Evolutionary conservation across 2,888 invertebrate species (phyloP).

Genomic region (Pristionchus maxplancki): DNA sequence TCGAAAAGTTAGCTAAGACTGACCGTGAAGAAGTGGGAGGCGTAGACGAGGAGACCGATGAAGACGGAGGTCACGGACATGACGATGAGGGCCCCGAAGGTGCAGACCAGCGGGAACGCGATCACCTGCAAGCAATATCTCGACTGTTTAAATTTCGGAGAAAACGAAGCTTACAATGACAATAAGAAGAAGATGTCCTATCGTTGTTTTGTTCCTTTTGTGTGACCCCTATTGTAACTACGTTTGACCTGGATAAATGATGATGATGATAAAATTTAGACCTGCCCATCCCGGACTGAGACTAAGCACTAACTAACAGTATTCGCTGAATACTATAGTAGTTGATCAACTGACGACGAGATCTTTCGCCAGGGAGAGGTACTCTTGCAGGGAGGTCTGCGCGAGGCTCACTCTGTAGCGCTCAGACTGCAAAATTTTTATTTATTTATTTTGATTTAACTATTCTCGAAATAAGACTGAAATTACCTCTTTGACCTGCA

Average conservation of each 20-base stretch:
- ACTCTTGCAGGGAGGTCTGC: slow-evolving; percentile 66
- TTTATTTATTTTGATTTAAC: background rate
- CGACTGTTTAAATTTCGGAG: background rate
- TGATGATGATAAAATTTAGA: background rate
- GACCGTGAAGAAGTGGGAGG: slow-evolving; percentile 60
- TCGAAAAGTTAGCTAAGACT: background rate
- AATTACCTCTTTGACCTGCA: slow-evolving; percentile 64
- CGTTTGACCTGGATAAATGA: background rate
- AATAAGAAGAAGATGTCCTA: no score
- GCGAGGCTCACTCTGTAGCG: slow-evolving; percentile 67
- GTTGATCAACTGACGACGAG: slow-evolving; percentile 56
- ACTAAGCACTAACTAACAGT: background rate
- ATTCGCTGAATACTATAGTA: background rate
- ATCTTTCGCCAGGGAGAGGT: slow-evolving; percentile 69
- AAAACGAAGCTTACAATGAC: background rate
- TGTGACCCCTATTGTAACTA: background rate
- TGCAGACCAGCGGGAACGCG: slow-evolving; percentile 58
- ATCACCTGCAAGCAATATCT: slow-evolving; percentile 56
- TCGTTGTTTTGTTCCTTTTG: background rate
- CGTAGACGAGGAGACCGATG: slow-evolving; percentile 59
- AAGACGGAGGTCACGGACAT: slow-evolving; percentile 62
- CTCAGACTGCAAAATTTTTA: slow-evolving; percentile 14
- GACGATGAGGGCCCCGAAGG: slow-evolving; percentile 63
- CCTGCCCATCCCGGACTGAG: background rate
- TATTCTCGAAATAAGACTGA: background rate